Evolutionary conservation across 2,797 vertebrate genomes (phyloP).

Genomic region (Pseudopleuronectes americanus): DNA sequence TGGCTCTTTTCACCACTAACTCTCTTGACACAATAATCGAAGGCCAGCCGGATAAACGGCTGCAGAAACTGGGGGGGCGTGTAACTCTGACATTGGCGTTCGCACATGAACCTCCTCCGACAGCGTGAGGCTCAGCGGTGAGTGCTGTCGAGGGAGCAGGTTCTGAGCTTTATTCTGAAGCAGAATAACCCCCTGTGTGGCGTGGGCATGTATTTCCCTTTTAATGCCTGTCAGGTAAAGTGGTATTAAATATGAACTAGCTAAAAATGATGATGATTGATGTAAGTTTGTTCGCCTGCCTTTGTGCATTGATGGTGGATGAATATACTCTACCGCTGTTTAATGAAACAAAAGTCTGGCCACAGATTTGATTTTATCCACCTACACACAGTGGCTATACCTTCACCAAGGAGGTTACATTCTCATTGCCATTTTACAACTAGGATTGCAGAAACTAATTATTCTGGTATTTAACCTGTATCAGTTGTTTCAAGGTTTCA

Average conservation of each 20-base stretch:
- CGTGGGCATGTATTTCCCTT: constrained; percentile 1
- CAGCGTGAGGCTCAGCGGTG: neutral
- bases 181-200: too few relatives aligned
- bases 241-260: neutral
- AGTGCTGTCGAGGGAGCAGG: neutral
- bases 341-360: too few relatives aligned
- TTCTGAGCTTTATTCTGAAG: neutral
- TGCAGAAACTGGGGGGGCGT: too few relatives aligned
- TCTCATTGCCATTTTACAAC: too few relatives aligned
- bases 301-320: neutral
- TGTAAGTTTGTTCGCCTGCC: neutral
- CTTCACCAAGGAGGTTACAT: too few relatives aligned
- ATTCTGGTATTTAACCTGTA: neutral
- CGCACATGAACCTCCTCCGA: too few relatives aligned
- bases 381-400: too few relatives aligned
- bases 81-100: too few relatives aligned
- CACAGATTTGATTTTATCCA: too few relatives aligned
- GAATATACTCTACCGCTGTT: neutral
- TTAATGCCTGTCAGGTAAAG: neutral
- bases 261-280: neutral
- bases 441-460: neutral
- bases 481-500: neutral
- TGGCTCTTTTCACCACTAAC: too few relatives aligned
- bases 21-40: too few relatives aligned
- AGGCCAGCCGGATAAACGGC: too few relatives aligned